phyloP scores from a whole-genome alignment of 2,113 vertebrate species.

The Lepus timidus region DNA sequence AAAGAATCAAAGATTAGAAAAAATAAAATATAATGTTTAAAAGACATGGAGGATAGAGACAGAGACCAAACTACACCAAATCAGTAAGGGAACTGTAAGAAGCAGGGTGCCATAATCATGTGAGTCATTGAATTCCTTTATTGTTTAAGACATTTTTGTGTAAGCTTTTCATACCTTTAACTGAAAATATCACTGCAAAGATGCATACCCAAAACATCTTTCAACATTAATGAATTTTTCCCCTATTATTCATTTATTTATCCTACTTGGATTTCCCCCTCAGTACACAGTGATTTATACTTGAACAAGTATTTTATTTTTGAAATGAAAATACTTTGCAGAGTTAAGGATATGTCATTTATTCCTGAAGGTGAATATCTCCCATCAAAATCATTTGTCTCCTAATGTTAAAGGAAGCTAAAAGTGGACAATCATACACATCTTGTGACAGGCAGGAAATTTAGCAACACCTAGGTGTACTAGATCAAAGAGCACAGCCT shows the following conservation, averaged over 20 bases:
- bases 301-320: neutral
- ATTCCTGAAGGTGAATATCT: neutral
- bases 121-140: no score
- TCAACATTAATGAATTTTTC: neutral
- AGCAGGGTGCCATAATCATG: neutral
- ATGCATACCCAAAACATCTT: neutral
- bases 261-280: neutral
- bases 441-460: neutral
- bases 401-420: slow-evolving; percentile 2
- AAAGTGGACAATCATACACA: neutral
- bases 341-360: neutral
- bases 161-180: no score
- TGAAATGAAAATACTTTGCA: slow-evolving; percentile 41
- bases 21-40: neutral
- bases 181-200: neutral
- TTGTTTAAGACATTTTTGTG: no score
- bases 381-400: neutral
- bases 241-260: neutral
- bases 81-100: neutral
- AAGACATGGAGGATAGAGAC: neutral
- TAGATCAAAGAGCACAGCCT: neutral
- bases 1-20: neutral
- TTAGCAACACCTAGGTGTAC: neutral
- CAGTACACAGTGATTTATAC: neutral
- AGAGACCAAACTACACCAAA: neutral